Evolutionary conservation across 2,113 vertebrate species (phyloP), one percentile per base, ranked within the genome.

Genomic region (Tupaia chinensis): DNA sequence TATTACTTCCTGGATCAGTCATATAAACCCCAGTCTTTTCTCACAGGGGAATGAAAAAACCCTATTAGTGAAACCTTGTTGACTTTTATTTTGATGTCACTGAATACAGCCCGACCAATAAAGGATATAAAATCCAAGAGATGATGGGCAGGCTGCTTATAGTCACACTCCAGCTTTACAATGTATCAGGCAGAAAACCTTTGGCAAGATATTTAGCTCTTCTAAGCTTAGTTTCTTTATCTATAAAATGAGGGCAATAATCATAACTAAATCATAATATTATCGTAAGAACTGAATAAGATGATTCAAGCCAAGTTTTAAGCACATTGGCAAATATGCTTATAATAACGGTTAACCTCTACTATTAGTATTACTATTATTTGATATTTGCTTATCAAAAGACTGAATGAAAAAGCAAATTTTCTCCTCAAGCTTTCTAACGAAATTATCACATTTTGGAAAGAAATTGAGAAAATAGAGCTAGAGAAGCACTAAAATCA

Each of bases 381-480:
- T 80, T n/a, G 92, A 54, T 61, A 86, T 68, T 91, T 84, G 23
- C 66, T 89, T 72, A 9, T 79, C 87, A 73, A 96, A 96, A 65
- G 8, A 95, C 54, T 78, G 22, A 92, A 74, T 68, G 19, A 91
- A 76, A 58, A 89, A 65, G n/a, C 4, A 56, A n/a, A 56, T 61
- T 87, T 93, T 89, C 76, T 73, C 54, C 69, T 90, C 19, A 25
- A 6, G 44, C 1, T 74, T 1, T 84, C 34, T 78, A 91, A 77
- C 70, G 23, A 93, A 91, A 44, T 85, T 69, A 85, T 32, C 32
- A 94, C 1, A 65, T 82, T 92, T 90, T 15, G 44, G 34, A 91
- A 91, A 83, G 1, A 95, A 97, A 94, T 66, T 60, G 66, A 89
- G 87, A 16, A 97, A 93, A 94, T 60, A 63, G 27, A 87, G 44